Percentiles rank a stretch among this genome's conserved stretches.
Evolutionary conservation across 2,113 vertebrate genomes (phyloP).

Genomic region (Oreotrochilus melanogaster): DNA sequence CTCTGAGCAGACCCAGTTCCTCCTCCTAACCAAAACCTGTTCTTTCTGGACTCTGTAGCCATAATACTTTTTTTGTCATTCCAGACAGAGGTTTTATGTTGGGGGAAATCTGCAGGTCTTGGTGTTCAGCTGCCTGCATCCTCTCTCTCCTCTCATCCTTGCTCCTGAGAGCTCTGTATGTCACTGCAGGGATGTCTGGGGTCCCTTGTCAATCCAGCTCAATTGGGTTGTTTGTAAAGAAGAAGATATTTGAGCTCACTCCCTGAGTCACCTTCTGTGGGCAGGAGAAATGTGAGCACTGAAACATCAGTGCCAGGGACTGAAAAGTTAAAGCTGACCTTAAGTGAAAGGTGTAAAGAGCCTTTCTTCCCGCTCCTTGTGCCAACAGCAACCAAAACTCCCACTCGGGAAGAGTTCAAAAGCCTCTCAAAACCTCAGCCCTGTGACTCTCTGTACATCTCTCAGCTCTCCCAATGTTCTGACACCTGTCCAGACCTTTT

Average conservation of each 20-base stretch:
- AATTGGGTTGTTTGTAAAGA: neutral
- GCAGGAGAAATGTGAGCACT: neutral
- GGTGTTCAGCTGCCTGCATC: neutral
- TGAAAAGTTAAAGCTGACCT: neutral
- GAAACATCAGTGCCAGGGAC: neutral
- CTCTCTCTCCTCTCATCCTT: neutral
- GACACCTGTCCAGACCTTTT: neutral
- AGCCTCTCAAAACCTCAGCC: neutral
- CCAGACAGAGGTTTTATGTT: neutral
- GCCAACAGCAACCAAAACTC: neutral
- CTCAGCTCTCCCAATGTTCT: neutral
- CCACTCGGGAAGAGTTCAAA: neutral
- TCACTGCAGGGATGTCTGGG: neutral
- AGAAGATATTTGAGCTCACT: neutral
- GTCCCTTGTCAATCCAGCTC: neutral
- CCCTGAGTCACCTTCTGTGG: constrained; percentile 18
- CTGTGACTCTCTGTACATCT: neutral
- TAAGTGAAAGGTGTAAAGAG: neutral
- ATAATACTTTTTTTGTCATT: neutral
- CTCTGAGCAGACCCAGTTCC: neutral
- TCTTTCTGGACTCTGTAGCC: neutral
- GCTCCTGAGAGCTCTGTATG: neutral
- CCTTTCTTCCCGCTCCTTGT: neutral
- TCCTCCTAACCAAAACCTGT: accelerated
- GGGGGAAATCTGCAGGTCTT: neutral